Evolutionary conservation across 2,113 vertebrate species (phyloP).

Genomic region (Neotoma lepida): DNA sequence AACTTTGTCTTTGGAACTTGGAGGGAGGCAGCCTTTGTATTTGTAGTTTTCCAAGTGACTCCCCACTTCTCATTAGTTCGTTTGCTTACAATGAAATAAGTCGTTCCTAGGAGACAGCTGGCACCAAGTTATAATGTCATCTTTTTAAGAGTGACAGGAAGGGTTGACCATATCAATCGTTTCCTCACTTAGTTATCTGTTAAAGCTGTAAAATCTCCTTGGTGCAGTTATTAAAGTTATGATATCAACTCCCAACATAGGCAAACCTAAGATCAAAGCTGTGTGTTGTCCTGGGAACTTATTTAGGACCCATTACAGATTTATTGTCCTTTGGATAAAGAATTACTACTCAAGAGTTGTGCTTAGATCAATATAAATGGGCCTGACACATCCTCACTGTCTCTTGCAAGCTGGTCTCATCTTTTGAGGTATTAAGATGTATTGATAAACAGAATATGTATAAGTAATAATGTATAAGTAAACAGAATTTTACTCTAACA

Average conservation of each 20-base stretch:
- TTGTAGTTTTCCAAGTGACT: slow-evolving; percentile 19
- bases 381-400: neutral
- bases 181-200: neutral
- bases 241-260: neutral
- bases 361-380: neutral
- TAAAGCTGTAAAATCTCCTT: neutral
- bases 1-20: neutral
- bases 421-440: neutral
- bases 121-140: neutral
- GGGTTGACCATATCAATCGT: neutral
- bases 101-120: neutral
- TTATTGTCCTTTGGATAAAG: slow-evolving; percentile 28
- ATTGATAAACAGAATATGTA: neutral
- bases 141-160: neutral
- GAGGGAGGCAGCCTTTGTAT: neutral
- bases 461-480: neutral
- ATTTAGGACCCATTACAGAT: neutral
- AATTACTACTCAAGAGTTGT: neutral
- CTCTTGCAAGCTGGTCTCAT: neutral
- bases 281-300: neutral
- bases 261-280: neutral
- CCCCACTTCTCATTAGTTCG: neutral
- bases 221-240: neutral
- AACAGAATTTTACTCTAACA: slow-evolving; percentile 13
- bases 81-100: slow-evolving; percentile 35